Evolutionary conservation across 2,113 vertebrate genomes (phyloP), one percentile per base, ranked within the genome.

Genomic region (Alethe diademata): DNA sequence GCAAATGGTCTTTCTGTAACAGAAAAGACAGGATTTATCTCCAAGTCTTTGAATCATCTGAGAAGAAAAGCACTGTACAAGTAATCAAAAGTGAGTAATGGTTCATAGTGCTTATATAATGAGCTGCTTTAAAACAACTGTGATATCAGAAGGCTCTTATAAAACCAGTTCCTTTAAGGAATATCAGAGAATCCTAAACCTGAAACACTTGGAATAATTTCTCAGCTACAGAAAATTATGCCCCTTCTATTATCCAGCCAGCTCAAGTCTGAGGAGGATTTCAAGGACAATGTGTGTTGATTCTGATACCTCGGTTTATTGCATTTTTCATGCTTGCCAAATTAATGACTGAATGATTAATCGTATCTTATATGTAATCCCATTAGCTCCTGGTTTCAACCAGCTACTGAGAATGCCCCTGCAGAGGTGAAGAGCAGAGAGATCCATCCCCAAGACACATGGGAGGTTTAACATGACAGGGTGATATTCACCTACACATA

Each of bases 261-360:
- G 57, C 23, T 40, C 56, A 67, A 88, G 43, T 38, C 42, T 60
- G 51, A 79, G 33, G 29, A 92, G 48, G 62, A 88, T 62, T 93
- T 96, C 85, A 94, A 78, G 71, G 92, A 79, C 87, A 93, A 40
- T 18, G 6, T 70, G 33, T 92, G 92, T 83, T 88, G 88, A 90
- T 94, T 78, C 93, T 86, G 33, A 73, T 73, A 89, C 7, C 14
- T 91, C 78, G 6, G 35, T 61, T 78, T 83, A 85, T 48, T 74
- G 36, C 87, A 57, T 67, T 94, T 79, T 80, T 86, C 35, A 90
- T 48, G 67, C 90, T 88, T 95, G 92, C 71, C 67, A 95, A 92
- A 64, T 71, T 67, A 83, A 86, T 83, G 62, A 93, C 71, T 70
- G 70, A 94, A 70, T 69, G 81, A 93, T 85, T 75, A 88, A 83